These are phyloP conservation scores for Deroptyus accipitrinus DNA, from an alignment of 2,113 vertebrate genomes.

Conservation along the genomic window DNA sequence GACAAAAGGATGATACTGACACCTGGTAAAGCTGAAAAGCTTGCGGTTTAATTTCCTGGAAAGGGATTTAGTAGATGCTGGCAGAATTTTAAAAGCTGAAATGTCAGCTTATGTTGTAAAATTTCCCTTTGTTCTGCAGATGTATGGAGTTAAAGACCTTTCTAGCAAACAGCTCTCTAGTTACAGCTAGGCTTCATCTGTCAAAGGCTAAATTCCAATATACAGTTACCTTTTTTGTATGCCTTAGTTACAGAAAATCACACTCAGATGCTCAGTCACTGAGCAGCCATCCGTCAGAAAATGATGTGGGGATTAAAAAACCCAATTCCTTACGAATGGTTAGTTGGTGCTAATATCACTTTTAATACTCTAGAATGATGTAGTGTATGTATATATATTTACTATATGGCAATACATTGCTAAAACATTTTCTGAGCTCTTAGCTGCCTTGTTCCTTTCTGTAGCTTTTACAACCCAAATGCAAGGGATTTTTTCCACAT, in stretches of 20 bases:
- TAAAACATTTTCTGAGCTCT: neutral
- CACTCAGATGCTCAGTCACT: neutral
- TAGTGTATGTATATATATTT: neutral
- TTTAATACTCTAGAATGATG: neutral
- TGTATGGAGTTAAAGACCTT: neutral
- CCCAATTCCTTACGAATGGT: fast-evolving
- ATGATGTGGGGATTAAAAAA: neutral
- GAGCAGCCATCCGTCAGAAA: neutral
- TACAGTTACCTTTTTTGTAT: neutral
- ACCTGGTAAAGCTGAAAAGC: conserved; percentile 5
- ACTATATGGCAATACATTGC: neutral
- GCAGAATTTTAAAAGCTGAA: neutral
- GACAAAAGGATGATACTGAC: neutral
- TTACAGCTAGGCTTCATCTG: neutral
- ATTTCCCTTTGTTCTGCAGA: neutral
- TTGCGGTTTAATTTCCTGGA: neutral
- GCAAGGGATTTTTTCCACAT: neutral
- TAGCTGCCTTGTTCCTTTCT: neutral
- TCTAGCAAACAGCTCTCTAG: neutral
- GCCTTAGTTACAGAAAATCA: neutral
- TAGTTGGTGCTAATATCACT: neutral
- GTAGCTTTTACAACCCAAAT: neutral
- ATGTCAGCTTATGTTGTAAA: neutral
- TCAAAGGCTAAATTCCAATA: neutral
- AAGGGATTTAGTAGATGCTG: neutral